Base-by-base conservation (phyloP, 2,113 vertebrate species). In the Oncorhynchus tshawytscha region DNA sequence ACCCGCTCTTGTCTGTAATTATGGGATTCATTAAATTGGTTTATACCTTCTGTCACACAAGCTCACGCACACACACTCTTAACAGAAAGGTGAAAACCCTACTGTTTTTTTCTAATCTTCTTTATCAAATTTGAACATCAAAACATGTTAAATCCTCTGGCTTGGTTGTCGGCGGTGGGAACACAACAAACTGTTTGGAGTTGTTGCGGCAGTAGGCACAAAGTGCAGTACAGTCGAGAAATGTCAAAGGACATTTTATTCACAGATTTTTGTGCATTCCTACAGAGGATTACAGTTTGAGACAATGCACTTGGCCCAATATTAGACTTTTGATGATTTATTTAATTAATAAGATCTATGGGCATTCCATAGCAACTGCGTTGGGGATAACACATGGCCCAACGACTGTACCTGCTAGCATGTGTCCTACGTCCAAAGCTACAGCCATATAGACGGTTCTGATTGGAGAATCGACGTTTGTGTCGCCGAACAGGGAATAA, bases 11-110 rank as follows among this genome's bases (percentile, higher is more conserved):
- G 77, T 67, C 86, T 81, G 85, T 89, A 91, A 92, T 92, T 86
- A 91, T 85, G 90, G 86, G 86, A 90, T 89, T 90, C 84, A 86
- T 91, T 89, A 89, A 84, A 86, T 78, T 82, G 65, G 24, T 72
- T 54, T 78, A 76, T 77, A 84, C 88, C 82, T 16, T 80, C 71
- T 76, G 75, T 83, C 68, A 27, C 13, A 48, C 69, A 13, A 2
- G 20, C 39, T 45, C 8, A 39, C 34, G 34, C 34, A 39, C 34
- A 39, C 9, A 45, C 39, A n/a, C 27, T 68, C 15, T 15, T 18
- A 68, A 68, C n/a, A 31, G 20, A 68, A 68, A 68, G n/a, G 39
- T 39, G 67, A 18, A 68, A 34, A 20, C 27, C 13, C 6, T 39
- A 15, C 34, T 2, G 31, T 13, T 69, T 69, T n/a, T 69, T 69